Evolutionary conservation across 2,113 vertebrate genomes (phyloP), one percentile per base, ranked within the genome.

Genomic region (Chaetorhynchus papuensis): DNA sequence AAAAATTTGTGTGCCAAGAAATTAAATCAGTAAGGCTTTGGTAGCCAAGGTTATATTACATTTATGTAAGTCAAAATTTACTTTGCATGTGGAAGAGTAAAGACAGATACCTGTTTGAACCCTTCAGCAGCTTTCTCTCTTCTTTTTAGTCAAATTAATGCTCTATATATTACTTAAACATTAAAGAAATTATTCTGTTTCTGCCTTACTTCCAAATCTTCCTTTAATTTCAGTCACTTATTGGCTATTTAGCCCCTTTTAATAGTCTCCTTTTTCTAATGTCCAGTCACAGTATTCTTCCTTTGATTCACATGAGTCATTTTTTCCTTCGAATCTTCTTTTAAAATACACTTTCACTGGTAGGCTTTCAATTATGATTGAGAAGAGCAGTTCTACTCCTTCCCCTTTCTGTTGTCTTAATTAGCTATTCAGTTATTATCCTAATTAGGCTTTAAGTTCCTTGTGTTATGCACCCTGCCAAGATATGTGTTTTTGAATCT

Each of bases 351-450:
- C 15, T 96, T 93, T 75, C 44, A 64, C 27, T 66, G 35, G 47
- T 60, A 87, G 16, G 6, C 42, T 97, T 96, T 94, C 61, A 94
- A 50, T 78, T 69, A 49, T 86, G 64, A 96, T 80, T 78, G 91
- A 87, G 47, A 74, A 83, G 12, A 66, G 44, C 53, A 82, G 28
- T 5, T 87, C 53, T 91, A n/a, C 49, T 89, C 30, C 26, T 69
- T 66, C 23, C 11, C 9, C 30, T 70, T 41, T 77, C 49, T 86
- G 39, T 83, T 69, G 42, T 79, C 31, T 92, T 89, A 94, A 81
- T 95, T 93, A 85, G 42, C 47, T 92, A 61, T 81, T 89, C 59
- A 37, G 33, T 70, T 82, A 42, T 87, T 69, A 69, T 71, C 52
- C 69, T 83, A 82, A 93, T 86, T 86, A 91, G 66, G 52, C 61